Base-by-base conservation (phyloP, 2,797 vertebrate species). In the Xenops minutus region DNA sequence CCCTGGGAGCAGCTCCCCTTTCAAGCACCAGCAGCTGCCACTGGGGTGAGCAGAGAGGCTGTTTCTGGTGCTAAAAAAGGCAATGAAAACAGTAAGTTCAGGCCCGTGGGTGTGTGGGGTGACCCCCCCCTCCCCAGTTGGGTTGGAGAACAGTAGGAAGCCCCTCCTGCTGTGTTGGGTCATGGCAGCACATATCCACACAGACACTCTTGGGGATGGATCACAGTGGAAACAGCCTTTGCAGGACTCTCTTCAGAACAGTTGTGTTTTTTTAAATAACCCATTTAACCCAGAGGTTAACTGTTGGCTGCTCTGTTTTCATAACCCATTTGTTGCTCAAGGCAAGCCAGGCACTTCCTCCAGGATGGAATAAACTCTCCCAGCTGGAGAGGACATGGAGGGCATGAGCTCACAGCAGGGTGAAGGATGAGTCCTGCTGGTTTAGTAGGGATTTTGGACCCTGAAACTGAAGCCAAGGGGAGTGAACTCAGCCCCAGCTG, bases 381-480 rank as follows among this genome's bases (percentile, higher is more conserved):
- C 24, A 61, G 49, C 13, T 39, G 26, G 52, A 91, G 37, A 34
- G 32, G 36, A 8, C 24, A 3, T 1, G 39, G 66, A 55, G 14
- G 9, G n/a, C 19, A 51, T 6, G 2, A 0, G 19, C 17, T 48
- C 44, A 26, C 41, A 52, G 58, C n/a, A 66, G 72, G 76, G 27
- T 20, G 64, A 83, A 29, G 83, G 32, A 52, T 0, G 6, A 88
- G 6, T 21, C 51, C 46, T 36, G 17, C 1, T 7, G 32, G 4
- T 0, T 23, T 8, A 59, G 14, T 0, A 0, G 12, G 41, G 37
- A 41, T 64, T 82, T 87, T 3, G 4, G 55, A 24, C 26, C 10
- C n/a, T 0, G 0, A 41, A 68, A 13, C 10, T 72, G 71, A 59
- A 71, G 49, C 11, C 0, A 4, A 51, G 37, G 24, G 17, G 41